Conservation (phyloP, 1,140 invertebrate species). For the Heliconius congener region DNA sequence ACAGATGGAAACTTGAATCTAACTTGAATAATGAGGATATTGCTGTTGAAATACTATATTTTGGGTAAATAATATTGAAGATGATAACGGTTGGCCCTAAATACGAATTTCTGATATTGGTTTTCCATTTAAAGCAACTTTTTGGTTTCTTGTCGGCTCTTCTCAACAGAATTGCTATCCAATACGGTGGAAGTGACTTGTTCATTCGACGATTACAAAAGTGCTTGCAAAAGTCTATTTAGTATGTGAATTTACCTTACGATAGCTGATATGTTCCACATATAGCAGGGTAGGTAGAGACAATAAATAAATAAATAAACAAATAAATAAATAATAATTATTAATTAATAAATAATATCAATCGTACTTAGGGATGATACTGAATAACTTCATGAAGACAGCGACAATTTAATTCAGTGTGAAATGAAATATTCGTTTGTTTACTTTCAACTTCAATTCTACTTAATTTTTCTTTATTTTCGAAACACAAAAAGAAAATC, state of each 20-base stretch:
- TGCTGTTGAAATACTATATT: neutral
- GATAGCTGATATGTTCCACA: no score
- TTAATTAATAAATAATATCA: no score
- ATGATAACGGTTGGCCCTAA: neutral
- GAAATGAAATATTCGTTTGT: neutral
- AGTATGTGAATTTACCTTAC: no score
- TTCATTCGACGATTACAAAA: neutral
- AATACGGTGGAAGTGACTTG: no score
- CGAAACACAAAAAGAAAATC: slow-evolving; percentile 5
- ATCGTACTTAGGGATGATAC: neutral
- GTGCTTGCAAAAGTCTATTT: no score
- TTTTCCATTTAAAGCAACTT: no score
- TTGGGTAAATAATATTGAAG: neutral
- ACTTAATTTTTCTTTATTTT: neutral
- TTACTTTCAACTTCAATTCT: neutral
- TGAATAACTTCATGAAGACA: neutral
- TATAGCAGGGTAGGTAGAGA: no score
- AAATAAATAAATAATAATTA: no score
- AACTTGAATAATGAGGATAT: slow-evolving; percentile 15
- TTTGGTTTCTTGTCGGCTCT: no score
- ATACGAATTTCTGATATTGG: no score
- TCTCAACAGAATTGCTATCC: no score
- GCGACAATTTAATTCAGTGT: neutral
- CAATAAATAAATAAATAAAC: no score
- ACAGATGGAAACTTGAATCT: slow-evolving; percentile 7